Evolutionary conservation across 1,140 invertebrate genomes (phyloP).

Genomic region (Drosophila bifasciata): DNA sequence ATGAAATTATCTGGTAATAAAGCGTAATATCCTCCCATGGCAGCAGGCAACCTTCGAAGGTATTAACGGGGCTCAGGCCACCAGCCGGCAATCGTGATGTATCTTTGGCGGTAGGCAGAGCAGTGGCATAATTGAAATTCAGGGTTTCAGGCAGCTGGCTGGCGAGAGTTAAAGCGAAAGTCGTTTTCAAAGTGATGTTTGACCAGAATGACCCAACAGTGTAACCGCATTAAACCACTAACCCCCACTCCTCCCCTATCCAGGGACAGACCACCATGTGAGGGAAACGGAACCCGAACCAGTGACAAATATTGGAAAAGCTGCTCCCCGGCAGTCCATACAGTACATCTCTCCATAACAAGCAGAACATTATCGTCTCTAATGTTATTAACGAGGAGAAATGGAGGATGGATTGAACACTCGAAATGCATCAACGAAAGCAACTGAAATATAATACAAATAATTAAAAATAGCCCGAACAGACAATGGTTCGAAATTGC

Average conservation of each 20-base stretch:
- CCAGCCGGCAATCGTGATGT: constrained; percentile 43
- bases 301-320: constrained; percentile 71
- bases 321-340: constrained; percentile 10
- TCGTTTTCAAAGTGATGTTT: constrained; percentile 26
- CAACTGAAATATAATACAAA: constrained; percentile 81
- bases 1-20: constrained; percentile 81
- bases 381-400: constrained; percentile 59
- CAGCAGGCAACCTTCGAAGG: constrained; percentile 52
- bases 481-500: constrained; percentile 47
- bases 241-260: constrained; percentile 2
- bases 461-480: constrained; percentile 76
- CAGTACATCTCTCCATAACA: constrained; percentile 30
- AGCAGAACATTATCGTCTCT: constrained; percentile 47
- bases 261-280: constrained; percentile 65
- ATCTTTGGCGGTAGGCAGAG: constrained; percentile 3
- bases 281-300: constrained; percentile 47
- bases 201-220: constrained; percentile 65
- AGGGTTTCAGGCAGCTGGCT: constrained; percentile 17
- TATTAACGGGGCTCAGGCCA: constrained; percentile 50
- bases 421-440: constrained; percentile 47
- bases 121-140: constrained; percentile 34
- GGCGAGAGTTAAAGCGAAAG: constrained; percentile 21
- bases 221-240: constrained; percentile 62
- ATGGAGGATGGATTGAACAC: constrained; percentile 44
- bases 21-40: constrained; percentile 51